Conservation (phyloP, 30 jellyfish, hydroid and myxozoan genomes). For the Pseudorhiza aurosa region DNA sequence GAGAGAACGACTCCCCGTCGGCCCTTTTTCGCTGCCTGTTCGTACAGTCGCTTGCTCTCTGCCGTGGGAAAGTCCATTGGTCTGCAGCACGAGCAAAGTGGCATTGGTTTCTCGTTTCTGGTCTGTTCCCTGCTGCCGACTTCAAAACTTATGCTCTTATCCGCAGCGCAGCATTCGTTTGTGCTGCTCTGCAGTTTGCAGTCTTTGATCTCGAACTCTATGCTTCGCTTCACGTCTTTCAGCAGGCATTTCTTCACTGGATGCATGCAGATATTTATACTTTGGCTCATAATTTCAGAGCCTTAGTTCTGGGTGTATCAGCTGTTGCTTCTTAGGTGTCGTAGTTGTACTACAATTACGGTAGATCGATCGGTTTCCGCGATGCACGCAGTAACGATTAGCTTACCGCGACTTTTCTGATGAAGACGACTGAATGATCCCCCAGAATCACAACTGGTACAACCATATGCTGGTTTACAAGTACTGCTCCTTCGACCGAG, state of each 20-base stretch:
- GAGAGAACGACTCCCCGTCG: slow-evolving; percentile 81
- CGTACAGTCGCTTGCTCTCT: slow-evolving; percentile 35
- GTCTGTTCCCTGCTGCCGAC: neutral
- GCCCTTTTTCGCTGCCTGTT: slow-evolving; percentile 63
- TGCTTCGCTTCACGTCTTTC: slow-evolving; percentile 20
- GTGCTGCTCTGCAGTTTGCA: neutral
- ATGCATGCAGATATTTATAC: slow-evolving; percentile 2
- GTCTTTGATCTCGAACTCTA: slow-evolving; percentile 6
- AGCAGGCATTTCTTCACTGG: slow-evolving; percentile 22
- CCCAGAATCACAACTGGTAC: too few species aligned
- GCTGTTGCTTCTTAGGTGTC: too few species aligned
- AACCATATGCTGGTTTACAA: too few species aligned
- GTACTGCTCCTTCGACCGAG: too few species aligned
- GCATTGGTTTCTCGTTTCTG: neutral
- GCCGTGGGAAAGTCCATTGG: slow-evolving; percentile 60
- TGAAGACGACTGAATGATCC: too few species aligned
- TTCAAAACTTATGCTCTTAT: slow-evolving; percentile 4
- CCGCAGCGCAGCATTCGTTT: neutral
- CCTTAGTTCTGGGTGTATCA: neutral
- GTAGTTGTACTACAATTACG: too few species aligned
- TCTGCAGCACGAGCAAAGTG: slow-evolving; percentile 55
- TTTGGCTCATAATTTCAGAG: slow-evolving; percentile 30
- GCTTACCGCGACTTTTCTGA: too few species aligned
- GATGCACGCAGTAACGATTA: too few species aligned
- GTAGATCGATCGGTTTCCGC: too few species aligned